These are phyloP conservation scores for Megathymus violae DNA, from an alignment of 1,140 invertebrate species.

Conservation along the genomic window DNA sequence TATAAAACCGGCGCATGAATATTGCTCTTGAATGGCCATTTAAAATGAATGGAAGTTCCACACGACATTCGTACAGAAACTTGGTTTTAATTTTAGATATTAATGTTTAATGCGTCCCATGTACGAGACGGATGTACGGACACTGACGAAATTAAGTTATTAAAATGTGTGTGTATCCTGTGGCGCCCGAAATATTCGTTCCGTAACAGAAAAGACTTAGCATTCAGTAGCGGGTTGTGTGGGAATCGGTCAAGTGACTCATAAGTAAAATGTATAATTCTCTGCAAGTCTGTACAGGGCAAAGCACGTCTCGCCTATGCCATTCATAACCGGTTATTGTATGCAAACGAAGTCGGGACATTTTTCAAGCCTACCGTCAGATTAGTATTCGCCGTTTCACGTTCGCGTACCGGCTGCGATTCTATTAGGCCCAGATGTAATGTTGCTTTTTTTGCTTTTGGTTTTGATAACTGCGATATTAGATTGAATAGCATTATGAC, in stretches of 20 bases:
- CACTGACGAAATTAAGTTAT: constrained; percentile 20
- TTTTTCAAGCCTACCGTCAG: constrained; percentile 60
- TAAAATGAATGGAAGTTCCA: constrained; percentile 27
- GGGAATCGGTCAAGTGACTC: constrained; percentile 63
- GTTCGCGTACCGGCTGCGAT: constrained; percentile 34
- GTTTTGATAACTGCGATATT: constrained; percentile 4
- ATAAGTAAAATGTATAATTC: constrained; percentile 57
- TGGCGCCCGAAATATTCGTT: constrained; percentile 25
- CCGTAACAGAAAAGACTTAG: constrained; percentile 15
- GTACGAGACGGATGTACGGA: constrained; percentile 7
- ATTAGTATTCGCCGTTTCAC: constrained; percentile 58
- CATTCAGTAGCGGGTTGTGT: constrained; percentile 35
- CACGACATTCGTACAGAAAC: constrained; percentile 25
- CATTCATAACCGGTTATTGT: constrained; percentile 74
- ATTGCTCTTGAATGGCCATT: constrained; percentile 22
- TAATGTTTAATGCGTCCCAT: constrained; percentile 23
- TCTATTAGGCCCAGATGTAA: constrained; percentile 30
- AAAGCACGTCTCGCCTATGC: constrained; percentile 54
- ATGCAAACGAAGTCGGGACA: constrained; percentile 69
- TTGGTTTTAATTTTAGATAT: constrained; percentile 21
- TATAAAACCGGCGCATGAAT: constrained; percentile 25
- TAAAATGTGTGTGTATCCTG: constrained; percentile 25
- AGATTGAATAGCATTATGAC: background rate
- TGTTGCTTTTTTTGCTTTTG: constrained; percentile 8
- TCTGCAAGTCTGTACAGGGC: constrained; percentile 40